Base-by-base conservation (phyloP, 1,140 invertebrate genomes). In the Archivesica marissinica region DNA sequence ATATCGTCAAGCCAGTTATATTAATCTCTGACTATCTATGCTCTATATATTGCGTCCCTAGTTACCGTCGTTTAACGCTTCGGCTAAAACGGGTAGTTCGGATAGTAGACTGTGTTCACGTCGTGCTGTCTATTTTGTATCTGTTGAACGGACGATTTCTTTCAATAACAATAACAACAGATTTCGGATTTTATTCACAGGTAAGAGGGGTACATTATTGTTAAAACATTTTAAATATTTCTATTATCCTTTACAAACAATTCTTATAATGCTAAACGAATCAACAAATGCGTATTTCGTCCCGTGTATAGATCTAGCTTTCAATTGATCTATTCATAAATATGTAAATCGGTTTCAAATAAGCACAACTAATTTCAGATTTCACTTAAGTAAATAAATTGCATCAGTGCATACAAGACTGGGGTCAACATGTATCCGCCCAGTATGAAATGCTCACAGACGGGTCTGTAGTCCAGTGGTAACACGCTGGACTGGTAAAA, bases 61-160 rank as follows among this genome's bases (percentile, higher is more conserved):
- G 66, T 44, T 44, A 72, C 66, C 3, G 47, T 35, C 64, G 33
- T 68, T 68, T 39, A 68, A 68, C 64, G 64, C 64, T 68, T 44
- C 64, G 38, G 66, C 59, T 72, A 72, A 64, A 68, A 72, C 66
- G 66, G 66, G 66, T 72, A 72, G 66, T 72, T 72, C 44, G 66
- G 66, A 72, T 72, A 41, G 66, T 11, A 15, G 20, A 28, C 13
- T 30, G 7, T 72, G 38, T 35, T 35, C 20, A 20, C 59, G 1
- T 13, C n/a, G n/a, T n/a, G n/a, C 59, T 64, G 25, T 64, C 30
- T 4, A 28, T 59, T 59, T 6, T 20, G 54, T 59, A 64, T 64
- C 30, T 35, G 38, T 35, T 64, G 28, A 64, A 64, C 59, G 59
- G 59, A 64, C 59, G 38, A 33, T 35, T 64, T 35, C 30, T 64